These are phyloP conservation scores for Andrena marginata DNA, from an alignment of 2,888 invertebrate species.

Conservation along the genomic window DNA sequence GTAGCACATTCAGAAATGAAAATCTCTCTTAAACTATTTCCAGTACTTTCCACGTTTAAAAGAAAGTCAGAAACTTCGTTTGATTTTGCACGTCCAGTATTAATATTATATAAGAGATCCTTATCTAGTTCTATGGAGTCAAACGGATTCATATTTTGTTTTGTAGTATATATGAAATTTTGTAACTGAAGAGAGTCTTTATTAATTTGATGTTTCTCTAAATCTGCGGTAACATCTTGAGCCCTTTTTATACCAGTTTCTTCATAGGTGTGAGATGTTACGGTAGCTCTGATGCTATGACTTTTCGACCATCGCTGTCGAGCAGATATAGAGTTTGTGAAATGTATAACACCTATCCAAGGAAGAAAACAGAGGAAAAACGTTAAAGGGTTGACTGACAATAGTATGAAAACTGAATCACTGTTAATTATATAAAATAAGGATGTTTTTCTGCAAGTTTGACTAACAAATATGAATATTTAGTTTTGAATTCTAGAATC, in stretches of 20 bases:
- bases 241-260: constrained; percentile 29
- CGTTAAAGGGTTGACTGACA: no score
- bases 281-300: constrained; percentile 56
- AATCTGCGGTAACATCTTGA: constrained; percentile 4
- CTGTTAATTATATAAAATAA: no score
- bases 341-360: constrained; percentile 13
- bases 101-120: constrained; percentile 1
- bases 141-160: constrained; percentile 33
- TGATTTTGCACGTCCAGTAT: background rate
- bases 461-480: no score
- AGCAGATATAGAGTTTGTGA: constrained; percentile 69
- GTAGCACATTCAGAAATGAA: background rate
- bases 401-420: no score
- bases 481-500: no score
- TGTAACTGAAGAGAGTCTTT: constrained; percentile 20
- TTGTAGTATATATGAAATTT: constrained; percentile 13
- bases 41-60: background rate
- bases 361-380: no score
- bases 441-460: background rate
- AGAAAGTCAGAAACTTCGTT: background rate
- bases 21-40: background rate
- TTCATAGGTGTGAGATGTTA: constrained; percentile 59
- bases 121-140: background rate
- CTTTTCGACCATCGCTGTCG: constrained; percentile 66
- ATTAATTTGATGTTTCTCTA: constrained; percentile 30